Conservation (phyloP, 2,888 invertebrate species). For the Caradrina clavipalpis region DNA sequence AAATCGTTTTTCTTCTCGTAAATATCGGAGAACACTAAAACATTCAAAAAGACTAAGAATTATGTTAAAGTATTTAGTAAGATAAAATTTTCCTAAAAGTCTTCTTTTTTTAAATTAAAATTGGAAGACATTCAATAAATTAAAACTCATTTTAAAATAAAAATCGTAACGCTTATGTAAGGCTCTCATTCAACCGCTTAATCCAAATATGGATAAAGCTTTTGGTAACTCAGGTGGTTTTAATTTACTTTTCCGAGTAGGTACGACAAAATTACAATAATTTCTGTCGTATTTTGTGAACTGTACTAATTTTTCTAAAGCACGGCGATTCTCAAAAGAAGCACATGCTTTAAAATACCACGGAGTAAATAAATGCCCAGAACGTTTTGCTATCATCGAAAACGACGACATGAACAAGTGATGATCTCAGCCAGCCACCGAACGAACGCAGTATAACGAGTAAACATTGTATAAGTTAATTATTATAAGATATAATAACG, state of each 20-base stretch:
- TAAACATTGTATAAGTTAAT: slow-evolving; percentile 80
- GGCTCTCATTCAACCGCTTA: slow-evolving; percentile 2
- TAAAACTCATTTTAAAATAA: not conserved
- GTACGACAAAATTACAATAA: not conserved
- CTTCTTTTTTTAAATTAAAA: not conserved
- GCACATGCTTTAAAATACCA: not conserved
- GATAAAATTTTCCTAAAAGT: slow-evolving; percentile 12
- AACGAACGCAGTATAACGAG: slow-evolving; percentile 75
- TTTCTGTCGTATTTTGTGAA: not conserved
- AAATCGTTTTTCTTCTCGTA: not conserved
- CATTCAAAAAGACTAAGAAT: not conserved
- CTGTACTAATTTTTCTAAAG: not conserved
- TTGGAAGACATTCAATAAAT: slow-evolving; percentile 23
- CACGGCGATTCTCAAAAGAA: not conserved
- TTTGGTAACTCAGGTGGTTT: not conserved
- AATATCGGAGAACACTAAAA: not conserved
- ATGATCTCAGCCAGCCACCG: slow-evolving; percentile 59
- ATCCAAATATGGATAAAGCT: slow-evolving; percentile 22
- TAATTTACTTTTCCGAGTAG: not conserved
- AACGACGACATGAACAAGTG: slow-evolving; percentile 55
- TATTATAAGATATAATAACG: slow-evolving; percentile 75
- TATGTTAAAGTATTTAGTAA: not conserved
- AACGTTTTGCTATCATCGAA: slow-evolving; percentile 50
- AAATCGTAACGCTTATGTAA: slow-evolving; percentile 9
- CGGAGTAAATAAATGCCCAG: slow-evolving; percentile 37